Percentiles rank a stretch among this genome's conserved stretches.
Conservation (phyloP, 2,888 invertebrate genomes). For the Adela reaumurella region DNA sequence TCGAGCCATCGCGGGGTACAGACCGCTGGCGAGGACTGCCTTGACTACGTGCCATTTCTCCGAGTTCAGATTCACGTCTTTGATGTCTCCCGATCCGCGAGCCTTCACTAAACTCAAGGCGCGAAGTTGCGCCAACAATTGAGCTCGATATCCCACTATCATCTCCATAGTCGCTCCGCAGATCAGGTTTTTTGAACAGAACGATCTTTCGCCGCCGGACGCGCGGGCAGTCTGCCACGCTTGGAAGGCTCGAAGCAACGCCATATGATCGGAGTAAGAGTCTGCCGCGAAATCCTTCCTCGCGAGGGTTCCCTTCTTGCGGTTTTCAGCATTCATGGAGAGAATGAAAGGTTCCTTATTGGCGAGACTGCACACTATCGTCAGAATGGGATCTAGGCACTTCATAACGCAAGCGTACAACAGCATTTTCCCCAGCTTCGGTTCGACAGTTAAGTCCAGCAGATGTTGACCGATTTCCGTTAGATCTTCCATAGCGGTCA, state of each 20-base stretch:
- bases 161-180: conserved; percentile 85
- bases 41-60: conserved; percentile 90
- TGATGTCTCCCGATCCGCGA: conserved; percentile 61
- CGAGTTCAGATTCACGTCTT: conserved; percentile 78
- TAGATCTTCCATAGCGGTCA: conserved; percentile 81
- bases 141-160: conserved; percentile 79
- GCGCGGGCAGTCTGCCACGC: conserved; percentile 62
- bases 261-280: conserved; percentile 87
- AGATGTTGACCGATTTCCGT: conserved; percentile 86
- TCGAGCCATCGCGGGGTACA: conserved; percentile 84
- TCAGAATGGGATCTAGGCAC: conserved; percentile 89
- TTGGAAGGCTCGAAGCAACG: conserved; percentile 76
- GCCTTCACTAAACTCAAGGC: conserved; percentile 70
- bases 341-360: conserved; percentile 74
- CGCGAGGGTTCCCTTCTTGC: conserved; percentile 59
- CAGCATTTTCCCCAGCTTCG: conserved; percentile 87
- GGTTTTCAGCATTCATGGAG: conserved; percentile 65
- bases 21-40: conserved; percentile 80
- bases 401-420: conserved; percentile 85
- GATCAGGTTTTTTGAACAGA: conserved; percentile 74
- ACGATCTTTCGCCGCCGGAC: conserved; percentile 62
- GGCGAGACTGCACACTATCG: conserved; percentile 84
- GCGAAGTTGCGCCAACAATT: conserved; percentile 76
- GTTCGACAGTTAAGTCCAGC: conserved; percentile 89
- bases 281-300: conserved; percentile 70